Conservation (phyloP, 2,797 vertebrate genomes). For the Schizopygopsis pylzovi region DNA sequence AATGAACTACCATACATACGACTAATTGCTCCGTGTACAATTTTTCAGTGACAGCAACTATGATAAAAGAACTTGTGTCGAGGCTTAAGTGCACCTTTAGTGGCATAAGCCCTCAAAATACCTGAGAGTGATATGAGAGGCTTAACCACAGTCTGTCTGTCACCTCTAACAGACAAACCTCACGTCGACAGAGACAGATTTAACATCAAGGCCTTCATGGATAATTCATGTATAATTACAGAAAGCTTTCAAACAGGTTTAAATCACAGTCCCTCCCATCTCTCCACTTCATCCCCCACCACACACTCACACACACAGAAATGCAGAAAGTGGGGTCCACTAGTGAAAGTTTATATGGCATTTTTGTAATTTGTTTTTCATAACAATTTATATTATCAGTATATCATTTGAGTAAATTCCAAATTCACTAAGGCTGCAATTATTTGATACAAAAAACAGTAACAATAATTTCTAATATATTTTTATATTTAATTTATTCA, state of each 20-base stretch:
- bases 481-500: neutral
- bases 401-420: neutral
- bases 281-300: constrained; percentile 65
- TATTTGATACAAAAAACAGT: neutral
- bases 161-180: constrained; percentile 64
- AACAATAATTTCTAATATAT: neutral
- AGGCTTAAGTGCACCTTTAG: constrained; percentile 34
- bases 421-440: neutral
- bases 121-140: constrained; percentile 41
- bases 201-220: constrained; percentile 81
- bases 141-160: constrained; percentile 55
- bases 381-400: neutral
- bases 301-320: neutral
- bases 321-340: constrained; percentile 56
- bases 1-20: neutral
- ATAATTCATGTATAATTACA: constrained; percentile 97
- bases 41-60: constrained; percentile 32
- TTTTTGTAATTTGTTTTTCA: neutral
- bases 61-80: constrained; percentile 21
- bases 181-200: constrained; percentile 75
- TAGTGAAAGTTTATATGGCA: neutral
- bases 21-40: constrained; percentile 25
- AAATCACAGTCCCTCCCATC: constrained; percentile 80
- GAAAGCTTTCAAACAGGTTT: constrained; percentile 92
- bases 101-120: constrained; percentile 41